Conservation (phyloP, 2,797 vertebrate species). For the Chrosomus eos region DNA sequence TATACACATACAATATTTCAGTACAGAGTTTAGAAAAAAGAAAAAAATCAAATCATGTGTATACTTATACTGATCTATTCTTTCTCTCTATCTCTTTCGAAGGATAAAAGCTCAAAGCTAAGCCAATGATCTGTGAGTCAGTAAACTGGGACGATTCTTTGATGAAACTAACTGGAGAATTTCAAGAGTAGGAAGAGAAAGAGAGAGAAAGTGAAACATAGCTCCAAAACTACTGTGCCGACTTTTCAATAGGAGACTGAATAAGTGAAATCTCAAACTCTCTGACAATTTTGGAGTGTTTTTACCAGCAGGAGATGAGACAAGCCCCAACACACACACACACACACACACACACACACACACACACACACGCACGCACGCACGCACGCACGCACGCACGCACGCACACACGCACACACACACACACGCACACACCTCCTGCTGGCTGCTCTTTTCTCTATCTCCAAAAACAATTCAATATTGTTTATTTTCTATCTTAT, state of each 20-base stretch:
- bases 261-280: constrained; percentile 20
- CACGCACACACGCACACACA: neutral
- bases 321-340: constrained; percentile 4
- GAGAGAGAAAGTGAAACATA: neutral
- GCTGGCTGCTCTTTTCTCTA: constrained; percentile 7
- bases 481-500: neutral
- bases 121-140: constrained; percentile 23
- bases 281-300: constrained; percentile 9
- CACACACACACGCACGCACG: neutral
- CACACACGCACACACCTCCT: neutral
- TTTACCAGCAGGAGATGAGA: constrained; percentile 32
- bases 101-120: constrained; percentile 28
- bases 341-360: neutral
- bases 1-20: constrained; percentile 8
- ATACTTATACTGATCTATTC: constrained; percentile 23
- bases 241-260: constrained; percentile 9
- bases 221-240: neutral
- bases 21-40: neutral
- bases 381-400: no score
- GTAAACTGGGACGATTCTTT: constrained; percentile 40
- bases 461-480: neutral
- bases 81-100: neutral
- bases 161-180: constrained; percentile 28
- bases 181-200: neutral
- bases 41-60: constrained; percentile 20